Conservation (phyloP, 1,140 invertebrate species). For the Micrasema minimum region DNA sequence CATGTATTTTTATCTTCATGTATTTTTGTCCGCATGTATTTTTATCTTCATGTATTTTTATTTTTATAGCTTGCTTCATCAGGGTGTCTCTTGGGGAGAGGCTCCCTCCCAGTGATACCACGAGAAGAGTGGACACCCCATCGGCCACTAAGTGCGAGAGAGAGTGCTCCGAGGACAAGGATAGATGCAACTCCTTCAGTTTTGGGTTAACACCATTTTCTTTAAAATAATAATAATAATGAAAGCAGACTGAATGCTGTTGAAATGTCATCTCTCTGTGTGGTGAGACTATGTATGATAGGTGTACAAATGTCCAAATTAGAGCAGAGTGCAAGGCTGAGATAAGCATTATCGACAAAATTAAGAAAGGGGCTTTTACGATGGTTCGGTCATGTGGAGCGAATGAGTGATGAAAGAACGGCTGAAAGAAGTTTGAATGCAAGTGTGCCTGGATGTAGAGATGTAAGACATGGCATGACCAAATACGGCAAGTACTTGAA, state of each 20-base stretch:
- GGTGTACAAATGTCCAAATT: no score
- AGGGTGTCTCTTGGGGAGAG: constrained; percentile 45
- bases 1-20: background rate
- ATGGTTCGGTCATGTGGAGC: no score
- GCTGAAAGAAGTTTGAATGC: no score
- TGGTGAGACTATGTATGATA: no score
- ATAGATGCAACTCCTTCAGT: constrained; percentile 49
- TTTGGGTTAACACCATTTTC: constrained; percentile 44
- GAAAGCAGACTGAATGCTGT: no score
- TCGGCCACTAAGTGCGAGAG: constrained; percentile 46
- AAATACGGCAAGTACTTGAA: no score
- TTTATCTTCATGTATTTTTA: background rate
- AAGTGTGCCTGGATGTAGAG: background rate
- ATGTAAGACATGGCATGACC: background rate
- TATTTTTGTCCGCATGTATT: background rate
- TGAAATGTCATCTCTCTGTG: no score
- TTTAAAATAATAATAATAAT: no score
- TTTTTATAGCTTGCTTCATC: constrained; percentile 45
- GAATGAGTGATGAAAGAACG: no score
- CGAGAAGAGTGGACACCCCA: constrained; percentile 45
- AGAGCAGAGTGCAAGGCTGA: background rate
- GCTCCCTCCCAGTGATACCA: constrained; percentile 32
- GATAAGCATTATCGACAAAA: background rate
- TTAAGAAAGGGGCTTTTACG: no score
- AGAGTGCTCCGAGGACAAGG: constrained; percentile 45